A percentile compares a stretch with the other conserved stretches of the same genome.
Conservation (phyloP, 2,113 vertebrate genomes). For the Synchiropus splendidus region DNA sequence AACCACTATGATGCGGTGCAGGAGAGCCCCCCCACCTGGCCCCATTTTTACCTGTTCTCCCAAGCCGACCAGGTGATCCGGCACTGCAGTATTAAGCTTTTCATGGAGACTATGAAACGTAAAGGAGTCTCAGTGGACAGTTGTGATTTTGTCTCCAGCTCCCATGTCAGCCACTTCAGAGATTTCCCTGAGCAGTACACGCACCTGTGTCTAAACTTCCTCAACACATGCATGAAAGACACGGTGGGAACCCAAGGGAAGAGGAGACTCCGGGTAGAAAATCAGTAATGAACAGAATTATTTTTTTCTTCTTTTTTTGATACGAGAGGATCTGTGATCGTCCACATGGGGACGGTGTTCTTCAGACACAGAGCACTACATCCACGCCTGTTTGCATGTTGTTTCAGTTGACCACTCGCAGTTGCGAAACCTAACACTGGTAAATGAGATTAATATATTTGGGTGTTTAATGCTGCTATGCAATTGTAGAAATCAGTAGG, state of each 20-base stretch:
- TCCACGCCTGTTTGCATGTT: too few relatives aligned
- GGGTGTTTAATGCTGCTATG: conserved; percentile 40
- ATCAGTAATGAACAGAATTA: conserved; percentile 15
- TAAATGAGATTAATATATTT: conserved; percentile 23
- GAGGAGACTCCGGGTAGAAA: conserved; percentile 31
- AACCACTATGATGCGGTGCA: conserved; percentile 81
- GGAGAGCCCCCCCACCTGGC: conserved; percentile 74
- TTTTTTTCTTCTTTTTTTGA: too few relatives aligned
- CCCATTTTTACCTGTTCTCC: conserved; percentile 89
- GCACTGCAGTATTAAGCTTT: conserved; percentile 70
- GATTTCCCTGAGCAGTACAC: conserved; percentile 79
- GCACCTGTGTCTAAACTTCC: conserved; percentile 71
- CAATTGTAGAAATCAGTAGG: too few relatives aligned
- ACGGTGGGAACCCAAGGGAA: conserved; percentile 22
- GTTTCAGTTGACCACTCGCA: conserved; percentile 1
- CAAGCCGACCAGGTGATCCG: conserved; percentile 72
- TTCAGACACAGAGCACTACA: too few relatives aligned
- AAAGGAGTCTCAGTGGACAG: conserved; percentile 66
- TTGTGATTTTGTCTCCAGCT: conserved; percentile 78
- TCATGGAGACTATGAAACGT: conserved; percentile 63
- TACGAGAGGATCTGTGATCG: too few relatives aligned
- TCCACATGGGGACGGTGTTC: too few relatives aligned
- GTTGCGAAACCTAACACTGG: conserved; percentile 33
- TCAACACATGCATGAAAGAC: conserved; percentile 64
- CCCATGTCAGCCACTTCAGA: conserved; percentile 80